Percentiles rank a stretch among this genome's conserved stretches.
phyloP scores from a whole-genome alignment of 2,888 invertebrate species.

The Athripsodes cinereus region DNA sequence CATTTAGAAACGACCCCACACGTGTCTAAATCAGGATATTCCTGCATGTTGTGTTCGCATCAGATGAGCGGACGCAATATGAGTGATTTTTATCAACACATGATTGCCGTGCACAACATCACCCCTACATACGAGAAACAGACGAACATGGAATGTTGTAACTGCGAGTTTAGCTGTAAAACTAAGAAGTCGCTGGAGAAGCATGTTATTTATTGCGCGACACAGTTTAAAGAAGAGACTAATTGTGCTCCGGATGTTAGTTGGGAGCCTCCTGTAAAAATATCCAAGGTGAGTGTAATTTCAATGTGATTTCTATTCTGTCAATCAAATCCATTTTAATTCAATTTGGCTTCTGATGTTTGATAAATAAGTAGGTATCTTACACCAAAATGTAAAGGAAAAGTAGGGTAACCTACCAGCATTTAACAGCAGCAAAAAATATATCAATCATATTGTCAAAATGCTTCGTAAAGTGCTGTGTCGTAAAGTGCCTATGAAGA shows the following conservation, averaged over 20 bases:
- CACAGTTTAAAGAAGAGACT: not conserved
- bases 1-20: conserved; percentile 5
- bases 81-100: not conserved
- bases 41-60: not conserved
- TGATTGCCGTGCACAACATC: not conserved
- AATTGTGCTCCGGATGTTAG: not conserved
- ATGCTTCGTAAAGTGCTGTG: no score
- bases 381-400: no score
- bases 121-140: not conserved
- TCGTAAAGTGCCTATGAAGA: no score
- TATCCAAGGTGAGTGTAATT: not conserved
- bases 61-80: not conserved
- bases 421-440: no score
- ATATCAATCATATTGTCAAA: no score
- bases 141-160: not conserved
- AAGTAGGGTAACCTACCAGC: no score
- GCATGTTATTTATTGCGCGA: not conserved
- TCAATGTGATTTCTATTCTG: no score
- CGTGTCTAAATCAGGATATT: not conserved
- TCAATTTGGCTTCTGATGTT: no score
- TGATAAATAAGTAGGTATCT: no score
- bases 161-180: not conserved
- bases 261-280: conserved; percentile 7
- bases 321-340: no score
- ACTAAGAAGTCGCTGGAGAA: not conserved